Conservation (phyloP, 2,888 invertebrate genomes). For the Mythimna albipuncta region DNA sequence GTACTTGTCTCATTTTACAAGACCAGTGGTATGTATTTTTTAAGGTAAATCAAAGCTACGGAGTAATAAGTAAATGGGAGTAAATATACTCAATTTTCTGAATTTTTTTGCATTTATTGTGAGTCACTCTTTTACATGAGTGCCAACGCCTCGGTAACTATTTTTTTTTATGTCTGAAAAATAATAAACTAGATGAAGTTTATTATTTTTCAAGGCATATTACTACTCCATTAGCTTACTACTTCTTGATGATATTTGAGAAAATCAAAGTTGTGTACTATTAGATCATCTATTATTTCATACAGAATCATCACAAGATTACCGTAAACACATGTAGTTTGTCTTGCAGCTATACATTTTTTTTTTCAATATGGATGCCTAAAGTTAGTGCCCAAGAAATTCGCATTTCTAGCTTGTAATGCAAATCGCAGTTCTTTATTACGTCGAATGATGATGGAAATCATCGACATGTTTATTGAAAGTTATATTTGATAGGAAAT, state of each 20-base stretch:
- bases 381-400: background rate
- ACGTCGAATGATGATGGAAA: background rate
- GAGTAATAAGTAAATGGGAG: slow-evolving; percentile 13
- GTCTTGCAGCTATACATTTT: slow-evolving; percentile 10
- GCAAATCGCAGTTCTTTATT: slow-evolving; percentile 4
- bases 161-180: background rate
- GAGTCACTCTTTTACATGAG: background rate
- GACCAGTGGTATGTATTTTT: slow-evolving; percentile 10
- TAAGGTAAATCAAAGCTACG: background rate
- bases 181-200: too few species aligned
- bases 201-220: background rate
- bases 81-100: background rate
- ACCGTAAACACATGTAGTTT: slow-evolving; percentile 15
- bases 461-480: slow-evolving; percentile 17
- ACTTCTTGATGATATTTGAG: background rate
- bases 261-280: slow-evolving; percentile 9
- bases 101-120: background rate
- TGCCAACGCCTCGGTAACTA: background rate
- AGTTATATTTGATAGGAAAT: slow-evolving; percentile 36
- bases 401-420: background rate
- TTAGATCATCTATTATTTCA: slow-evolving; percentile 8
- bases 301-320: slow-evolving; percentile 19
- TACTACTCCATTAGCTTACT: slow-evolving; percentile 24
- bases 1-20: slow-evolving; percentile 21
- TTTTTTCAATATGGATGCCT: background rate